Conservation (phyloP, 2,797 vertebrate genomes). For the Pempheris klunzingeri region DNA sequence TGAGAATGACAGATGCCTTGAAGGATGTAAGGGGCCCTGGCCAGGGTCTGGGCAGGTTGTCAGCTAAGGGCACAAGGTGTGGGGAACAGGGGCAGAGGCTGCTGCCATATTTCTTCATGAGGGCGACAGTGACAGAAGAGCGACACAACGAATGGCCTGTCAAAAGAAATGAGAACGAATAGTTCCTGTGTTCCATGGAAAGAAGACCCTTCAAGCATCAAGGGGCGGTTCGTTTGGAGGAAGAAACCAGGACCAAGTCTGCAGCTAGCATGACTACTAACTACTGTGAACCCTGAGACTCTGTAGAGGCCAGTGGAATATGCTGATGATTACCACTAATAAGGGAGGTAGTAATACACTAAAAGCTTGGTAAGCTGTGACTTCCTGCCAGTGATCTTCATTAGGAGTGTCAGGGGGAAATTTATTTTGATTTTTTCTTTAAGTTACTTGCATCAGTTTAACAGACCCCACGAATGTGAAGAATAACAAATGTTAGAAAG, state of each 20-base stretch:
- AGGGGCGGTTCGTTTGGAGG: slow-evolving; percentile 68
- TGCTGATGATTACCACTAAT: background rate
- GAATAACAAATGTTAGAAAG: background rate
- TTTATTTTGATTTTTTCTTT: no score
- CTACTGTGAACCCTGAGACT: background rate
- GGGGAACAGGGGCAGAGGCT: slow-evolving; percentile 73
- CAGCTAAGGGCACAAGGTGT: slow-evolving; percentile 76
- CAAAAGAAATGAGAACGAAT: slow-evolving; percentile 87
- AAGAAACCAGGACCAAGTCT: slow-evolving; percentile 56
- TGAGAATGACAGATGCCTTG: slow-evolving; percentile 38
- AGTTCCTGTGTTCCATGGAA: slow-evolving; percentile 78
- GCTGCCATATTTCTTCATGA: slow-evolving; percentile 89
- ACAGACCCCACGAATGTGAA: background rate
- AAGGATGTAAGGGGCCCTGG: slow-evolving; percentile 38
- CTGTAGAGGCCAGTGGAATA: background rate
- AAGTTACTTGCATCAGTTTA: background rate
- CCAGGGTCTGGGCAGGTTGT: slow-evolving; percentile 64
- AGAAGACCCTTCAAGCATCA: slow-evolving; percentile 83
- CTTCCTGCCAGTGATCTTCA: background rate
- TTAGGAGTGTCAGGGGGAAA: background rate
- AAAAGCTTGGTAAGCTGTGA: background rate
- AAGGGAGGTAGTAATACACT: background rate
- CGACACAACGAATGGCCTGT: slow-evolving; percentile 87
- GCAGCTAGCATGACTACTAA: slow-evolving; percentile 47
- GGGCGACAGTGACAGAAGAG: slow-evolving; percentile 84